Evolutionary conservation across 2,888 invertebrate genomes (phyloP), one percentile per base, ranked within the genome.

Genomic region (Ectropis crepuscularia): DNA sequence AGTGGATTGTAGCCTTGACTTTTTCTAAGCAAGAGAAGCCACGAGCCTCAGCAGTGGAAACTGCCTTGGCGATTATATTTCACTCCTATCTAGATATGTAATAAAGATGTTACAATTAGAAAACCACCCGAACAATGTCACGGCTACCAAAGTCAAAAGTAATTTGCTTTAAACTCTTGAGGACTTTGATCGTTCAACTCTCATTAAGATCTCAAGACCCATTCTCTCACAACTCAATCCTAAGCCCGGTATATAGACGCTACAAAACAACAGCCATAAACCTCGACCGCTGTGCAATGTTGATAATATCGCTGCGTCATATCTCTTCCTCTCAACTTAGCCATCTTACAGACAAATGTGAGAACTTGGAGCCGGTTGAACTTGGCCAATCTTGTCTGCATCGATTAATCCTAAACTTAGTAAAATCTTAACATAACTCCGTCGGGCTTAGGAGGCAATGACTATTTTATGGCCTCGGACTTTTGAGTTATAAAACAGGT

Each of bases 321-420:
- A 77, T 77, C 79, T 81, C 77, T 79, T 74, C 76, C 76, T 79
- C 77, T 72, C 70, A 71, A 71, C 67, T 66, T 75, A 66, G 74
- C 78, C 77, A 77, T 81, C 80, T 80, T 78, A 73, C 74, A 80
- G 82, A 85, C 81, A 86, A 87, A 87, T 85, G 80, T 80, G 80
- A 65, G 76, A 87, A 88, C 81, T 87, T 87, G 65, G 77, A 79
- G 74, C 78, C 80, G 76, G 79, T 81, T 83, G 74, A 88, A 90
- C 82, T 88, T 85, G 76, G 73, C 81, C 84, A 81, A 85, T 85
- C 82, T 83, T 78, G 72, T 78, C 85, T 85, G 76, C 79, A 82
- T 86, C 85, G 85, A 89, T 90, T 88, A 87, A 87, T 86, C 81
- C 74, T 63, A 84, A 87, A 87, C 86, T 89, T 83, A 55, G 75